Base-by-base conservation (phyloP, 2,888 invertebrate species). In the Diadegma fenestrale region DNA sequence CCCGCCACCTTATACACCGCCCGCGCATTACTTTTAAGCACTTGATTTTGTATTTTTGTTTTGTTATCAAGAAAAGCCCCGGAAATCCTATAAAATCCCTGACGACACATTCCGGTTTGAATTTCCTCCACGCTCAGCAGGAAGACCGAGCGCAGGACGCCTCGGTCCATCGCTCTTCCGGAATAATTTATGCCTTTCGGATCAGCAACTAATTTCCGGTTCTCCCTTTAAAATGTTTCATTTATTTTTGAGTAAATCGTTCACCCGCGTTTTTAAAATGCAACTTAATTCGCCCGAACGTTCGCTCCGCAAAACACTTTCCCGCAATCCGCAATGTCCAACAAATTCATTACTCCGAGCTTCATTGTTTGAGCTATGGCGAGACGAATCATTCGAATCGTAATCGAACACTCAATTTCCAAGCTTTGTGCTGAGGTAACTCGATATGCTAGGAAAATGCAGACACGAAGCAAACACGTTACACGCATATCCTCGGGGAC, bases 401-500 rank as follows among this genome's bases (percentile, higher is more conserved):
- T 43, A 22, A 66, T 43, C 26, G 45, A 26, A 45, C 68, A 26
- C 68, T 45, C 68, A 45, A 26, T 71, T 19, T 33, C 12, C n/a
- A 45, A 43, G 30, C 58, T 64, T 54, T 22, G 33, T 43, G 61
- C 33, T 12, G 45, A 8, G 61, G 45, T 71, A 69, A 79, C 45
- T 79, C 45, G 30, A 79, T 79, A 58, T 45, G 69, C 69, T 33
- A 69, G 61, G 61, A 37, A 79, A 78, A 68, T 63, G 51, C 73
- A 63, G 12, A 66, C 37, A 14, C 64, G 41, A n/a, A 43, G 22
- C 22, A 43, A 22, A 68, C 41, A 41, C 41, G 17, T 61, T 45
- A 48, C 26, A 69, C 45, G n/a, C n/a, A 17, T 43, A 69, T 48
- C 19, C 45, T 48, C 69, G 7, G 48, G 63, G 37, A 63, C 71